These are phyloP conservation scores for Aphis gossypii DNA, from an alignment of 1,140 invertebrate genomes.

Conservation along the genomic window DNA sequence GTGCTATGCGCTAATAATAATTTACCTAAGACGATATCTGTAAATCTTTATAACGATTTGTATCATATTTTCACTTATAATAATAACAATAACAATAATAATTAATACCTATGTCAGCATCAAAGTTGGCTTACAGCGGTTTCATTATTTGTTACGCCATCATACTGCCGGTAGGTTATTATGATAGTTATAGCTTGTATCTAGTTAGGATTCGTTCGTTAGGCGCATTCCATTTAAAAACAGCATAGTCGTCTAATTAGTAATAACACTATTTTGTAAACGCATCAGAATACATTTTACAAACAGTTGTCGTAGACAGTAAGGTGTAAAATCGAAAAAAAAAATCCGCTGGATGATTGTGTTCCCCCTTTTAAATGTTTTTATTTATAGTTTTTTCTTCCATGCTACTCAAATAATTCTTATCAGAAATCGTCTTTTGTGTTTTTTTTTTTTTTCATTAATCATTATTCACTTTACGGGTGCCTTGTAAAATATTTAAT, in stretches of 20 bases:
- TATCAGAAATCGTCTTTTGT: constrained; percentile 49
- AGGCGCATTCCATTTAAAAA: not conserved
- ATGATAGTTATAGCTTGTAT: not conserved
- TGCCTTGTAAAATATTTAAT: constrained; percentile 41
- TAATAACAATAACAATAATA: not conserved
- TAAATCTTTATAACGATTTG: too few species aligned
- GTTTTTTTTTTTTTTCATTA: constrained; percentile 35
- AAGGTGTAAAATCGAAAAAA: not conserved
- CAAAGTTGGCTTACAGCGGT: not conserved
- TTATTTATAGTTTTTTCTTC: constrained; percentile 40
- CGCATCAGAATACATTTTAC: not conserved
- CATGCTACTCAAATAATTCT: constrained; percentile 38
- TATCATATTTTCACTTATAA: too few species aligned
- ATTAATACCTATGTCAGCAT: not conserved
- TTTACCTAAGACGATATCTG: too few species aligned
- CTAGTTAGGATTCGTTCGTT: not conserved
- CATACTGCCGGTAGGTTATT: too few species aligned
- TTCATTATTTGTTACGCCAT: not conserved
- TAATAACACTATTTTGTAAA: not conserved
- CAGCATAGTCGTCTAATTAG: not conserved
- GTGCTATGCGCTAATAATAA: too few species aligned
- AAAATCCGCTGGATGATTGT: not conserved
- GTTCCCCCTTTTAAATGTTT: not conserved
- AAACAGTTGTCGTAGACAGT: not conserved
- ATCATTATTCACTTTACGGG: constrained; percentile 21